phyloP scores from a whole-genome alignment of 2,113 vertebrate species.

The Percina caprodes region DNA sequence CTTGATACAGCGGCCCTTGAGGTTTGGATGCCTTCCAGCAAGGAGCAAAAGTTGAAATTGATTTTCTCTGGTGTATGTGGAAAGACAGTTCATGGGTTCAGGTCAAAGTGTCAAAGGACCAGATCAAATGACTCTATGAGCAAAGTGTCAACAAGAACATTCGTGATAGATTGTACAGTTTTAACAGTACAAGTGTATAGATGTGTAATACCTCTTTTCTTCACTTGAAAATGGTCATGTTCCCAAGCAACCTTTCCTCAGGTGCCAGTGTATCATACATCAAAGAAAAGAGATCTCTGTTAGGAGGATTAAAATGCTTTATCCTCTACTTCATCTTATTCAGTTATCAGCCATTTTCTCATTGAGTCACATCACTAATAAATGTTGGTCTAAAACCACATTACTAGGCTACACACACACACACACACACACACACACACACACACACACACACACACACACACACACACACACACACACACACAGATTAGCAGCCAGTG shows the following conservation, averaged over 20 bases:
- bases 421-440: neutral
- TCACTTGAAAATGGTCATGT: neutral
- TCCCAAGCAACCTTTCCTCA: neutral
- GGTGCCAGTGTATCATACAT: neutral
- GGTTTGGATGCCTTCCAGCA: slow-evolving; percentile 33
- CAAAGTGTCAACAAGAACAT: neutral
- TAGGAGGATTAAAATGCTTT: neutral
- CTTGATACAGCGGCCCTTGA: neutral
- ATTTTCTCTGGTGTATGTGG: slow-evolving; percentile 8
- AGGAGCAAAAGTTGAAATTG: neutral
- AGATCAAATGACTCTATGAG: neutral
- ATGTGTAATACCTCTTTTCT: neutral
- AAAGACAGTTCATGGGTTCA: slow-evolving; percentile 19
- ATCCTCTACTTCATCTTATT: slow-evolving; percentile 7
- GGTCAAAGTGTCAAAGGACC: neutral
- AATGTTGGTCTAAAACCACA: slow-evolving; percentile 17
- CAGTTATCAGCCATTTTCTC: neutral
- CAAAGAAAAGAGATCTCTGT: neutral
- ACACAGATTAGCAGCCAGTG: slow-evolving; percentile 37
- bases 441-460: slow-evolving; percentile 3
- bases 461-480: slow-evolving; percentile 3
- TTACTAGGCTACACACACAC: neutral
- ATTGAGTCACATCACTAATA: neutral
- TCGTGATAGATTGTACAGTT: neutral
- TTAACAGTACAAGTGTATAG: neutral